These are phyloP conservation scores for Ranitomeya variabilis DNA, from an alignment of 2,113 vertebrate species.

Conservation along the genomic window DNA sequence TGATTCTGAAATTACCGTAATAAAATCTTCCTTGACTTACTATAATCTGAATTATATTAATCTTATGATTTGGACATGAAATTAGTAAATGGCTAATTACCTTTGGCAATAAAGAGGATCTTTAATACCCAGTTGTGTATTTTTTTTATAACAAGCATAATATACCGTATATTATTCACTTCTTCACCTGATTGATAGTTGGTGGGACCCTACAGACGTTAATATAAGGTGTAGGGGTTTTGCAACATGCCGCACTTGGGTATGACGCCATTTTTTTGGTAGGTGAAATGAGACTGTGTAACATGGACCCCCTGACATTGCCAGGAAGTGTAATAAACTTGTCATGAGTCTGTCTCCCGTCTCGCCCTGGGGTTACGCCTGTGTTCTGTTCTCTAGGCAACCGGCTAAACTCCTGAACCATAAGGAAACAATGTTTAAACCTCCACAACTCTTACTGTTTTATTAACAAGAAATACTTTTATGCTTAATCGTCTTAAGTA, in stretches of 20 bases:
- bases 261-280: background rate
- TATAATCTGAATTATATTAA: background rate
- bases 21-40: background rate
- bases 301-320: background rate
- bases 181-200: background rate
- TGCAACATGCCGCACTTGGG: background rate
- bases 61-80: background rate
- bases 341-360: background rate
- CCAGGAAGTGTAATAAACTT: constrained; percentile 28
- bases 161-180: background rate
- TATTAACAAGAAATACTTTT: background rate
- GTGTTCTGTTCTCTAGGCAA: constrained; percentile 2
- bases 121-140: background rate
- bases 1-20: background rate
- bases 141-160: background rate
- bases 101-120: background rate
- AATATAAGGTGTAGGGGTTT: background rate
- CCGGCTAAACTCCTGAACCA: constrained; percentile 34
- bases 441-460: background rate
- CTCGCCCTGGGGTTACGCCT: constrained; percentile 23
- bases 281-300: background rate
- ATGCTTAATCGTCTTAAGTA: constrained; percentile 22
- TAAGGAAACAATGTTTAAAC: constrained; percentile 44
- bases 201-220: background rate
- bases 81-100: background rate